These are phyloP conservation scores for Rhinoptilus africanus DNA, from an alignment of 2,113 vertebrate genomes.

Conservation along the genomic window DNA sequence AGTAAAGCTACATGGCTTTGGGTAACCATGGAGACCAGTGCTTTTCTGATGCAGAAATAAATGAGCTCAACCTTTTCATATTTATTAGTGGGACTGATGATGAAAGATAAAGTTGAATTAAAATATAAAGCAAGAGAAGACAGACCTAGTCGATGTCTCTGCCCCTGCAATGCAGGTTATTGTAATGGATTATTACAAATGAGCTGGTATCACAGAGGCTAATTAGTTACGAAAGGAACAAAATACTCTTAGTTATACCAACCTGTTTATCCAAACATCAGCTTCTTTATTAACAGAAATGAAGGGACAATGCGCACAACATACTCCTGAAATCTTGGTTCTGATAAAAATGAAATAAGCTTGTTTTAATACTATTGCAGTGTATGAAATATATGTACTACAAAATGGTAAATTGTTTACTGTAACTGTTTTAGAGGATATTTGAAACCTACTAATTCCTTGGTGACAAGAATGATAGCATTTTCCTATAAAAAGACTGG, in stretches of 20 bases:
- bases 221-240: not conserved
- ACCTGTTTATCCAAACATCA: not conserved
- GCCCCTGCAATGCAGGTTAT: conserved; percentile 34
- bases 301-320: not conserved
- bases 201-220: not conserved
- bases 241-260: not conserved
- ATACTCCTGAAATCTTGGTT: not conserved
- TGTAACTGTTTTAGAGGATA: not conserved
- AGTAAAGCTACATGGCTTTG: conserved; percentile 37
- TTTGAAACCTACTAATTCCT: not conserved
- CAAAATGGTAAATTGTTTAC: not conserved
- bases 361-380: not conserved
- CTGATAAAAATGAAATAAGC: not conserved
- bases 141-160: not conserved
- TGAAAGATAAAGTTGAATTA: conserved; percentile 48
- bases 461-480: not conserved
- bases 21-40: conserved; percentile 51
- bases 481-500: not conserved
- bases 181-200: not conserved
- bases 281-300: conserved; percentile 6
- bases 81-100: conserved; percentile 48
- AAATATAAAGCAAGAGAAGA: conserved; percentile 13
- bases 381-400: not conserved
- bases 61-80: conserved; percentile 57
- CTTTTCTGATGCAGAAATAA: conserved; percentile 55